Base-by-base conservation (phyloP, 37 sponge, comb jelly and placozoan genomes). In the Diacarnus erythraeanus region DNA sequence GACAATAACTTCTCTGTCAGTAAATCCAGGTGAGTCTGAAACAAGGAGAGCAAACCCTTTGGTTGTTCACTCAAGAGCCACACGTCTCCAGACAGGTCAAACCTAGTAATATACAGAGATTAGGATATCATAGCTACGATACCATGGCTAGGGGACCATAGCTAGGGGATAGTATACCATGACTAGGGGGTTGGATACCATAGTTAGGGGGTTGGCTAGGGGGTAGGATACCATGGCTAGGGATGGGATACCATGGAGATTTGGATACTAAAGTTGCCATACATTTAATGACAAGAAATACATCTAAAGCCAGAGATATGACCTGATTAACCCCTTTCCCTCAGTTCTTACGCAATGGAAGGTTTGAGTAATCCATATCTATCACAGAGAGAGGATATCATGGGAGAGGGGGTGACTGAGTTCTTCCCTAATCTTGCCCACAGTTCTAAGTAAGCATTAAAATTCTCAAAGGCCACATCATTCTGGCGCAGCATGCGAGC, bases 301-400 rank as follows among this genome's bases (percentile, higher is more conserved):
- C n/a, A n/a, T n/a, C n/a, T n/a, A n/a, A n/a, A n/a, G n/a, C n/a
- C n/a, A n/a, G n/a, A n/a, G n/a, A n/a, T n/a, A n/a, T n/a, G n/a
- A n/a, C n/a, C n/a, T n/a, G n/a, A n/a, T n/a, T n/a, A n/a, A n/a
- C n/a, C n/a, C n/a, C n/a, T n/a, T n/a, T n/a, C n/a, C n/a, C n/a
- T n/a, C n/a, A n/a, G n/a, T n/a, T n/a, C 82, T 82, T 61, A 82
- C 82, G 74, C 82, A 29, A 65, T 30, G 40, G 54, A 33, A 20
- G 61, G 59, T 20, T 30, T 30, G 23, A 82, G 42, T 35, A 63
- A 22, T 10, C 74, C 74, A 64, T 64, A 82, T 8, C 65, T 59
- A 63, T 82, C 64, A 34, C 74, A 38, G 35, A 15, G 38, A 21
- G 29, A 0, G 0, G 81, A 70, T 31, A 80, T 71, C 72, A 60